phyloP scores from a whole-genome alignment of 2,888 invertebrate genomes.

The Agrochola macilenta region DNA sequence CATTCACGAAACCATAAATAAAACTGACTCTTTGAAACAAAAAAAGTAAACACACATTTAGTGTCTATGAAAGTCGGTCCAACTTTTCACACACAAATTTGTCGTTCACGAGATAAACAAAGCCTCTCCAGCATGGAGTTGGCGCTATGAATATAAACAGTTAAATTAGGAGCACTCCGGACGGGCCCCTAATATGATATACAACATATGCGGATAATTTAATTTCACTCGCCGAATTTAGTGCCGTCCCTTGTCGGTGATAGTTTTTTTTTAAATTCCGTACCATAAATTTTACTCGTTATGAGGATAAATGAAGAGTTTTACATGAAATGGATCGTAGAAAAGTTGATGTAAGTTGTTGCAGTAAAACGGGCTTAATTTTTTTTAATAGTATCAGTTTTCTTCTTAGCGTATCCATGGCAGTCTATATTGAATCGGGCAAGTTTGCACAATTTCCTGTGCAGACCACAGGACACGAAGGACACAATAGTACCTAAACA shows the following conservation, averaged over 20 bases:
- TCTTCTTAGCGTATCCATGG: too few species aligned
- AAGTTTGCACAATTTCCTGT: too few species aligned
- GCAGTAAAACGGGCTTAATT: too few species aligned
- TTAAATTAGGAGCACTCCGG: slow-evolving; percentile 81
- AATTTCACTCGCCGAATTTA: slow-evolving; percentile 81
- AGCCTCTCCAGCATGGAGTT: slow-evolving; percentile 75
- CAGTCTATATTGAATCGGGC: too few species aligned
- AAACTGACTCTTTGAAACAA: slow-evolving; percentile 26
- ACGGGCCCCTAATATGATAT: slow-evolving; percentile 78
- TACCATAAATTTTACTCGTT: slow-evolving; percentile 28
- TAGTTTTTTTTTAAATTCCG: slow-evolving; percentile 69
- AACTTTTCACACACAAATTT: slow-evolving; percentile 84
- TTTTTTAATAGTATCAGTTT: too few species aligned
- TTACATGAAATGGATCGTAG: slow-evolving; percentile 12
- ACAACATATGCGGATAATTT: slow-evolving; percentile 85
- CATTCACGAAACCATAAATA: slow-evolving; percentile 24
- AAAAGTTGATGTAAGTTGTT: neutral
- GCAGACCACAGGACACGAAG: too few species aligned
- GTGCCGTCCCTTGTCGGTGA: slow-evolving; percentile 67
- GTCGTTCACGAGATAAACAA: slow-evolving; percentile 85
- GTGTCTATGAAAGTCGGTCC: slow-evolving; percentile 62
- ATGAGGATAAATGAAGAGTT: slow-evolving; percentile 23
- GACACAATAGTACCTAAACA: too few species aligned
- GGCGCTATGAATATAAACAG: slow-evolving; percentile 89
- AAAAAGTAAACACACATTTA: slow-evolving; percentile 49